A percentile compares a stretch with the other conserved stretches of the same genome.
Conservation (phyloP, 2,113 vertebrate species). For the Pachypanchax playfairii region DNA sequence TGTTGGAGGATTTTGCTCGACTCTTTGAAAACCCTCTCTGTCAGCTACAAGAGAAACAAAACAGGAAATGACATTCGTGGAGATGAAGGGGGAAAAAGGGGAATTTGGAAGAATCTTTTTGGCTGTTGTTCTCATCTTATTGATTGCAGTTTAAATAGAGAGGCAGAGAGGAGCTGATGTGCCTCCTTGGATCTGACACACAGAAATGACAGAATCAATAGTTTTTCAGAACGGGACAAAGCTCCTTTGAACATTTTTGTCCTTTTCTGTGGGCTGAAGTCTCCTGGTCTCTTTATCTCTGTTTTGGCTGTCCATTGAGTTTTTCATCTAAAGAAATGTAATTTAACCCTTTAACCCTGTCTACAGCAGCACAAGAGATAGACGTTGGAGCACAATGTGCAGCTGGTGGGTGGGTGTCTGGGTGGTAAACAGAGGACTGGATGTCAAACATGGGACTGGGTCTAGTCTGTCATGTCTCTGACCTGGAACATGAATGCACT, state of each 20-base stretch:
- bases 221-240: conserved; percentile 27
- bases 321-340: not conserved
- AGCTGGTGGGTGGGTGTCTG: not conserved
- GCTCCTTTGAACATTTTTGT: conserved; percentile 7
- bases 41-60: conserved; percentile 25
- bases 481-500: not conserved
- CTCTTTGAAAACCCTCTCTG: conserved; percentile 18
- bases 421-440: not conserved
- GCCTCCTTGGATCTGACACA: conserved; percentile 27
- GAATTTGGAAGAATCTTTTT: conserved; percentile 22
- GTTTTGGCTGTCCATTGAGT: not conserved
- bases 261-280: conserved; percentile 7
- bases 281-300: not conserved
- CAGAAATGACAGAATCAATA: conserved; percentile 9
- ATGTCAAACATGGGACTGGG: not conserved
- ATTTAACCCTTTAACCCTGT: not conserved
- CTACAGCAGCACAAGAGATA: not conserved
- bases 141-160: conserved; percentile 33
- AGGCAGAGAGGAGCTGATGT: conserved; percentile 38
- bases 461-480: not conserved
- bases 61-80: conserved; percentile 50
- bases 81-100: conserved; percentile 16
- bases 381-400: not conserved
- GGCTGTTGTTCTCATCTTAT: conserved; percentile 21
- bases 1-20: conserved; percentile 34